Base-by-base conservation (phyloP, 2,797 vertebrate species). In the Micromesistius poutassou region DNA sequence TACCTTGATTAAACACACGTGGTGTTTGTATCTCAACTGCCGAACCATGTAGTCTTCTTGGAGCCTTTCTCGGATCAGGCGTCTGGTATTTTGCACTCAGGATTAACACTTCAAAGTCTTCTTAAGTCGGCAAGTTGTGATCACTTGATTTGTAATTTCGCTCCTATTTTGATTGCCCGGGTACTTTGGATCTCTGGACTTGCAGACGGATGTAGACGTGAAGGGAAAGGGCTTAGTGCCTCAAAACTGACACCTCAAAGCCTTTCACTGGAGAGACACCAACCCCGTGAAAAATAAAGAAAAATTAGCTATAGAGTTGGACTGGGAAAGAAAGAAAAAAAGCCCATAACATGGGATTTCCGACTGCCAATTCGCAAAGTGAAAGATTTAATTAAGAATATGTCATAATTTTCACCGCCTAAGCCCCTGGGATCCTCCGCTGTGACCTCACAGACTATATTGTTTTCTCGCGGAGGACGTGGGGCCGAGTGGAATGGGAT, bases 361-460 rank as follows among this genome's bases (percentile, higher is more conserved):
- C 82, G 90, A 84, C 88, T 90, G 91, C 89, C 91, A 91, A 85
- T 89, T 90, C 76, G 14, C 81, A 89, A 89, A 93, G 89, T 93
- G 87, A 92, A 91, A 92, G 83, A 91, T 92, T 93, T 91, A 93
- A 93, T 94, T 94, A 93, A 93, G n/a, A 93, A 90, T 88, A 86
- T 92, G 91, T 93, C 90, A 91, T 91, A 85, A 89, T 92, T 92
- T 89, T 92, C 86, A 86, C 86, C 80, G 86, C 89, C 88, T 89
- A 80, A 84, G 87, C 93, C 89, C 85, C 82, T 91, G 89, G 90
- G 89, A 93, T 93, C 90, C 86, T 91, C 78, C 88, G 79, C 81
- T 84, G 86, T 93, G 91, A 93, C 90, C 91, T 94, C 90, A 93
- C 82, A 79, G 89, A 89, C 85, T 84, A 81, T 90, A 87, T 89